Base-by-base conservation (phyloP, 2,888 invertebrate genomes). In the Cerceris ruficornis region DNA sequence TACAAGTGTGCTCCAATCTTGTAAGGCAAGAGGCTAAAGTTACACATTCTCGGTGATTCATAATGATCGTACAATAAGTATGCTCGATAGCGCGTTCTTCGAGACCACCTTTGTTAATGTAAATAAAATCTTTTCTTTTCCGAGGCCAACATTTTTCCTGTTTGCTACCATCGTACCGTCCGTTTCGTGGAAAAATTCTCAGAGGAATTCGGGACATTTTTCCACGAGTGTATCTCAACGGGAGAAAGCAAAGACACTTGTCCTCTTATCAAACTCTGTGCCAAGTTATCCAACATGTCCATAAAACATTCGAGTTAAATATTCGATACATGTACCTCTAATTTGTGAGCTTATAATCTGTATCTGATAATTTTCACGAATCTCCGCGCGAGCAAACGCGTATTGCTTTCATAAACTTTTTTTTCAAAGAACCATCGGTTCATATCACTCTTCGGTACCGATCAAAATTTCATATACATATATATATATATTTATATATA, bases 321-420 rank as follows among this genome's bases (percentile, higher is more conserved):
- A 57, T 59, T 65, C 57, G 42, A 61, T 50, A 46, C 39, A 39
- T 61, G 50, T 52, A 66, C 17, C 42, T 42, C 14, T 14, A 61
- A 64, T 67, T 43, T 57, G 46, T 59, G 66, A 70, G 58, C 69
- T 67, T 62, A 11, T 42, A 11, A 54, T 71, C 67, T 39, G 55
- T 64, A 55, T 66, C 14, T 9, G 15, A 9, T 41, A 55, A 76
- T 54, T 50, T 43, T 14, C 46, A 15, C 43, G 52, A 7, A 41
- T 15, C 15, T 13, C 7, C 49, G 59, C 50, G 41, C 66, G 15
- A 76, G 62, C 77, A 65, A 79, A 73, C 73, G 62, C 52, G n/a
- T 83, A 86, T 82, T 84, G 83, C 81, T 84, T 79, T 79, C 80
- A 65, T 60, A 76, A 73, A 57, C 7, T 9, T 7, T 42, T 59